Percentiles rank a stretch among this genome's conserved stretches.
phyloP scores from a whole-genome alignment of 2,888 invertebrate genomes.

The Pseudoips prasinana region DNA sequence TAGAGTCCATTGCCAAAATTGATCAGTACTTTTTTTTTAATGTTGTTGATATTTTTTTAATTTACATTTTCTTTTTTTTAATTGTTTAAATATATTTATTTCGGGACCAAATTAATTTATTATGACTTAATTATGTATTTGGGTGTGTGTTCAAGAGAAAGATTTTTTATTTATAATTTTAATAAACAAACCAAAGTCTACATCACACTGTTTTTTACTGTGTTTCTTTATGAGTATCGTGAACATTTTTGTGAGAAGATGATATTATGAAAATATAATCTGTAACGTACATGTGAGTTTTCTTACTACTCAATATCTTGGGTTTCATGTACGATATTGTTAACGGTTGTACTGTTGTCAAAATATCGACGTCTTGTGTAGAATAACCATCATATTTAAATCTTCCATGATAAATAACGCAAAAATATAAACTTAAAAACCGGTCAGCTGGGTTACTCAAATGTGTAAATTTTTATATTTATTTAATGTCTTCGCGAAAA shows the following conservation, averaged over 20 bases:
- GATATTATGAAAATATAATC: slow-evolving; percentile 66
- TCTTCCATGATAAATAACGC: no score
- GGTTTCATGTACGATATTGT: no score
- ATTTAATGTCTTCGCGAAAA: no score
- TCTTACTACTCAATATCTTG: slow-evolving; percentile 27
- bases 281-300: slow-evolving; percentile 56
- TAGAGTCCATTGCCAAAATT: slow-evolving; percentile 81
- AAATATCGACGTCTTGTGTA: no score
- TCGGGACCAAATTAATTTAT: slow-evolving; percentile 82
- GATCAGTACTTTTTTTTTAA: slow-evolving; percentile 73
- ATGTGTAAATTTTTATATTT: no score
- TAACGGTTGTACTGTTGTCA: no score
- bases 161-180: slow-evolving; percentile 76
- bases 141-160: slow-evolving; percentile 74
- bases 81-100: slow-evolving; percentile 79
- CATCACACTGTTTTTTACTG: slow-evolving; percentile 72
- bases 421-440: no score
- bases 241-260: slow-evolving; percentile 60
- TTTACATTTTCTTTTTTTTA: slow-evolving; percentile 64
- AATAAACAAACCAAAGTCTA: slow-evolving; percentile 82
- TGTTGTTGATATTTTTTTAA: slow-evolving; percentile 69
- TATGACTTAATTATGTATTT: slow-evolving; percentile 75
- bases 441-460: no score
- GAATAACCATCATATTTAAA: no score
- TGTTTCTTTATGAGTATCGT: slow-evolving; percentile 57